Evolutionary conservation across 2,113 vertebrate genomes (phyloP), one percentile per base, ranked within the genome.

Genomic region (Myanophis thanlyinensis): DNA sequence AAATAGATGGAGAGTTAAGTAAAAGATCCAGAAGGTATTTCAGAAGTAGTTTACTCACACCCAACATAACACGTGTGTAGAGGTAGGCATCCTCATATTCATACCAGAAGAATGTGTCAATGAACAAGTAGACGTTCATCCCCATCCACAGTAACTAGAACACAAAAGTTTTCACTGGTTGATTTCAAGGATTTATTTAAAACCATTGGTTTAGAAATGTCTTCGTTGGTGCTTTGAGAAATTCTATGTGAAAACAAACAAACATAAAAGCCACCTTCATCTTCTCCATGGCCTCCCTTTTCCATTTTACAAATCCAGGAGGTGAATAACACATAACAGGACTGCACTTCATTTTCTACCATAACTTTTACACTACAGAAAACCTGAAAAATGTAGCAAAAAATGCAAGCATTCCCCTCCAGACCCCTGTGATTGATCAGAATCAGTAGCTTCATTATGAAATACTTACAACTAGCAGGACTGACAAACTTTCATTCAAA

Each of bases 21-120:
- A 25, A 51, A 88, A 30, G 13, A 35, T 35, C 51, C 11, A 56
- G 47, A 23, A 96, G 18, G 67, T 9, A 84, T 94, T 93, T 92
- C 92, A 80, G 27, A 94, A 95, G 91, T 8, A 90, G 18, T 1
- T 2, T 97, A 98, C 98, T 98, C 97, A 98, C 98, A 90, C 98
- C 98, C 93, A 98, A 93, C 89, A 98, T 97, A 94, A 97, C 95
- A 91, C 98, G 94, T 59, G 98, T 98, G 87, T 98, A 98, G 94
- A 97, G 88, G 93, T 98, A 98, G 92, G 98, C 97, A 84, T 98
- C 97, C 44, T 97, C 95, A 0, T 97, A 95, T 95, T 97, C 97
- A 93, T 98, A 98, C 97, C 97, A 97, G 73, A 89, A 92, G 95
- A 98, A 98, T 1, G 98, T 98, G 88, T 98, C 96, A n/a, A 97